Percentiles rank a stretch among this genome's conserved stretches.
phyloP scores from a whole-genome alignment of 2,113 vertebrate species.

The Rhabdomys dilectus region DNA sequence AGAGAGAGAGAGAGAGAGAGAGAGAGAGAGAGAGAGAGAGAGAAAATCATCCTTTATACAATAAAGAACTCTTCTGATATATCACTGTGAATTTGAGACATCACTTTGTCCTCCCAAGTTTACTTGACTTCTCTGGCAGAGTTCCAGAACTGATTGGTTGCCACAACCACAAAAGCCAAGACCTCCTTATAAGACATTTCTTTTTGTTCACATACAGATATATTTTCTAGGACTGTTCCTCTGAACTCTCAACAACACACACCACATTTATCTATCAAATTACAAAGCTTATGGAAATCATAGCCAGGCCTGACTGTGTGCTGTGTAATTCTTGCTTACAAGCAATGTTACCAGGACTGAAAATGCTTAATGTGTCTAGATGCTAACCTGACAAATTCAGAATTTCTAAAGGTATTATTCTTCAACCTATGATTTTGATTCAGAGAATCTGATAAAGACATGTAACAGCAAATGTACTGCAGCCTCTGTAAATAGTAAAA shows the following conservation, averaged over 20 bases:
- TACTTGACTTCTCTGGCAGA: not conserved
- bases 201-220: not conserved
- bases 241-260: not conserved
- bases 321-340: not conserved
- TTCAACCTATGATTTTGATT: constrained; percentile 4
- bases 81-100: not conserved
- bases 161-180: not conserved
- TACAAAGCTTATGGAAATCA: not conserved
- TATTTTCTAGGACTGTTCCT: not conserved
- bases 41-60: not conserved
- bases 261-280: not conserved
- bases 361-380: not conserved
- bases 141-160: not conserved
- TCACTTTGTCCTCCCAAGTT: not conserved
- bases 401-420: constrained; percentile 9
- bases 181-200: not conserved
- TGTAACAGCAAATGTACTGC: not conserved
- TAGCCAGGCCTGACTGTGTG: not conserved
- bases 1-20: too few relatives aligned
- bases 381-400: not conserved
- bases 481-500: constrained; percentile 8
- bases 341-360: not conserved
- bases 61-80: not conserved
- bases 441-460: not conserved
- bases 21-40: too few relatives aligned